Percentiles rank a stretch among this genome's conserved stretches.
Evolutionary conservation across 2,888 invertebrate genomes (phyloP).

Genomic region (Anodontia alba): DNA sequence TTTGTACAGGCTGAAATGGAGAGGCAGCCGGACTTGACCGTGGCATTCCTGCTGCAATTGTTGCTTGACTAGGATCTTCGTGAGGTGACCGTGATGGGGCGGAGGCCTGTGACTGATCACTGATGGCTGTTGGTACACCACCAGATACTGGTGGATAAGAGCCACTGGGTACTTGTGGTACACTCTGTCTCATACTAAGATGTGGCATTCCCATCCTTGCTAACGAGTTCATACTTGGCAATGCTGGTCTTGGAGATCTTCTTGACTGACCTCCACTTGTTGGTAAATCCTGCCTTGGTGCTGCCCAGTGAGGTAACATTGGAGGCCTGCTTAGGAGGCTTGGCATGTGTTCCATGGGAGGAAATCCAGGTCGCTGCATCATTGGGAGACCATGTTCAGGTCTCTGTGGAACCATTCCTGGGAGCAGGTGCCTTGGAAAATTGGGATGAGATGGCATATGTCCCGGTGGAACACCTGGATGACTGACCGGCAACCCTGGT

Average conservation of each 20-base stretch:
- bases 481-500: neutral
- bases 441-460: conserved; percentile 16
- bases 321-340: conserved; percentile 38
- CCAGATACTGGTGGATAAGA: conserved; percentile 1
- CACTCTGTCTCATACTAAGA: conserved; percentile 15
- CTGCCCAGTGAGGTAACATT: conserved; percentile 56
- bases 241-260: conserved; percentile 31
- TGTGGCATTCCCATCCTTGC: conserved; percentile 11
- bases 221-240: conserved; percentile 8
- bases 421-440: neutral
- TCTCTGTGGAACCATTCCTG: conserved; percentile 31
- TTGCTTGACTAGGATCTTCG: conserved; percentile 15
- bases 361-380: conserved; percentile 30
- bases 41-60: conserved; percentile 13
- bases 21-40: neutral
- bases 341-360: conserved; percentile 40
- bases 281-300: conserved; percentile 40
- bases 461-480: conserved; percentile 14
- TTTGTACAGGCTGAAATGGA: conserved; percentile 4
- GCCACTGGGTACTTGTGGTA: neutral
- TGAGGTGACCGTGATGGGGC: conserved; percentile 4
- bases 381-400: conserved; percentile 25
- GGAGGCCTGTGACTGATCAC: neutral
- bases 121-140: neutral
- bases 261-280: conserved; percentile 6